A percentile compares a stretch with the other conserved stretches of the same genome.
These are phyloP conservation scores for Epinephelus coioides DNA, from an alignment of 2,797 vertebrate species.

Conservation along the genomic window DNA sequence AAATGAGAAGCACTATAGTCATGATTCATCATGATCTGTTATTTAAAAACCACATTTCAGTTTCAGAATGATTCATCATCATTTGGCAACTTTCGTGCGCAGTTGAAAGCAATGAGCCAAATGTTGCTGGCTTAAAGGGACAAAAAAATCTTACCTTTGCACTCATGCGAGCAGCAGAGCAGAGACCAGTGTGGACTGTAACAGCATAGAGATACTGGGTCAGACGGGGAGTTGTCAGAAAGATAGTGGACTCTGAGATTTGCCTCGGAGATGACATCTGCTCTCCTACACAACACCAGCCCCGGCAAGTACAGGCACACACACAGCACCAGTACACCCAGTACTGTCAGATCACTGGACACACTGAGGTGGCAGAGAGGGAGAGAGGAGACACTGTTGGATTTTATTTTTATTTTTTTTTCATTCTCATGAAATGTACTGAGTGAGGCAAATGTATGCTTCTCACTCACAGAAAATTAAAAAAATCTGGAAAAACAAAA, in stretches of 20 bases:
- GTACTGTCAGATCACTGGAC: constrained; percentile 73
- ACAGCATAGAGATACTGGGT: constrained; percentile 84
- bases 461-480: neutral
- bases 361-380: constrained; percentile 70
- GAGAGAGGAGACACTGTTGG: neutral
- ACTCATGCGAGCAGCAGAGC: constrained; percentile 82
- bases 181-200: constrained; percentile 86
- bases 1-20: neutral
- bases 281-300: constrained; percentile 64
- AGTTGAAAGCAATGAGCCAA: neutral
- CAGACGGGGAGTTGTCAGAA: constrained; percentile 75
- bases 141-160: constrained; percentile 82
- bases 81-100: neutral
- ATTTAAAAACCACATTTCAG: neutral
- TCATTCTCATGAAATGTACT: neutral
- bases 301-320: constrained; percentile 74
- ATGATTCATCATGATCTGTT: too few species aligned
- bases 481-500: neutral
- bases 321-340: constrained; percentile 68
- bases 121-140: neutral
- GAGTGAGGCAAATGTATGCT: neutral
- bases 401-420: too few species aligned
- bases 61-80: neutral
- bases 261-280: constrained; percentile 62
- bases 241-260: constrained; percentile 78